Evolutionary conservation across 2,797 vertebrate genomes (phyloP), one percentile per base, ranked within the genome.

Genomic region (Rhabdophis nuchalis): DNA sequence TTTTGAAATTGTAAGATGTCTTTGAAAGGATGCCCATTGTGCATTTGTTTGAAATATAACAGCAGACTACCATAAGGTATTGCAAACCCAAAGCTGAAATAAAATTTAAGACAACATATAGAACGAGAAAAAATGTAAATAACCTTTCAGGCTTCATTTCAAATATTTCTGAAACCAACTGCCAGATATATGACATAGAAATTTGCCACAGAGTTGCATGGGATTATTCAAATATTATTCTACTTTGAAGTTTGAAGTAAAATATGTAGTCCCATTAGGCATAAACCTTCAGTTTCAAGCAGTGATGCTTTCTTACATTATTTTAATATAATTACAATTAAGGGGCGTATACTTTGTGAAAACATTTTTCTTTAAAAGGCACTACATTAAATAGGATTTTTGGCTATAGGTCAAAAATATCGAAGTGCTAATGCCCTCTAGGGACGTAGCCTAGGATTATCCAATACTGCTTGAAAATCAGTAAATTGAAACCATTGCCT

Each of bases 401-500:
- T 77, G 20, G 27, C 7, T 27, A 46, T 25, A 57, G 46, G 52
- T 41, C 61, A 87, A 77, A 23, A 27, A 72, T 77, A 36, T 23
- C 1, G 68, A 90, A 57, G 32, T 56, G n/a, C 41, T 77, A 64
- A 58, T 92, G 89, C 92, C 92, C 92, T 87, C 92, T 90, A 87
- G 53, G 58, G 92, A 27, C 53, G 25, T 20, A 64, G 10, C 3
- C 54, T 87, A 68, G 61, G 14, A 85, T 60, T 46, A 60, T 82
- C 46, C 41, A 68, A 87, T 29, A 25, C 16, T 72, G 64, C n/a
- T 72, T 68, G 20, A 29, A 87, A 87, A 72, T 52, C 3, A 56
- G n/a, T 54, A 10, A 87, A n/a, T 4, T 58, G 41, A 10, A 60
- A 87, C 20, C 1, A 23, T 10, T 87, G 32, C 8, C 68, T 41